Base-by-base conservation (phyloP, 2,888 invertebrate species). In the Synergus itoensis region DNA sequence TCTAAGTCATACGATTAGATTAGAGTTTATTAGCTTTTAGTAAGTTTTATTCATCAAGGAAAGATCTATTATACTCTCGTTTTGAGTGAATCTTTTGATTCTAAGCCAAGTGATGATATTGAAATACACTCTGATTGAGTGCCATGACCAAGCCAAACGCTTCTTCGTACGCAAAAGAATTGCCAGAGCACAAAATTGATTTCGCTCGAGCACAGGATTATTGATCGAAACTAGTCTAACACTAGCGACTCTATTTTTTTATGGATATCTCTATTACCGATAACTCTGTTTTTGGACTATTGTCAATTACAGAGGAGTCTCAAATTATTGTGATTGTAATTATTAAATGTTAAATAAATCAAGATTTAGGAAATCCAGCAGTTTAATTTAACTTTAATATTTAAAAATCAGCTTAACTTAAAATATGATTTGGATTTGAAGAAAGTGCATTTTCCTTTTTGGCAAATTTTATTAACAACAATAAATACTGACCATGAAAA, bases 401-500 rank as follows among this genome's bases (percentile, higher is more conserved):
- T 76, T 3, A 36, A 36, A 57, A 75, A 36, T 14, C n/a, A 36
- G 16, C 1, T 12, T 36, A 8, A n/a, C 9, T 65, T 7, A 36
- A 40, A 18, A n/a, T 36, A 0, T 57, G 36, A 5, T 63, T 76
- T 77, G 48, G 63, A 69, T 78, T 76, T 81, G 69, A 45, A 82
- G 78, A 84, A 85, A 77, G 60, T 79, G 76, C 64, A 48, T 60
- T 67, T 81, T 76, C 77, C 83, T 85, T 84, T 89, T 88, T 86
- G 82, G 75, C 82, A 80, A 86, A 81, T 90, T 91, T 89, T 89
- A 90, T 91, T 90, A 90, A 89, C 85, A 90, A 91, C 88, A 90
- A 90, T 91, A 89, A 90, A 90, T 90, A 89, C 86, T 89, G 88
- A 87, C 83, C 85, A 87, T 88, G 84, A 85, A 85, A 90, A 88